phyloP scores from a whole-genome alignment of 2,888 invertebrate species.

The Corbicula japonica region DNA sequence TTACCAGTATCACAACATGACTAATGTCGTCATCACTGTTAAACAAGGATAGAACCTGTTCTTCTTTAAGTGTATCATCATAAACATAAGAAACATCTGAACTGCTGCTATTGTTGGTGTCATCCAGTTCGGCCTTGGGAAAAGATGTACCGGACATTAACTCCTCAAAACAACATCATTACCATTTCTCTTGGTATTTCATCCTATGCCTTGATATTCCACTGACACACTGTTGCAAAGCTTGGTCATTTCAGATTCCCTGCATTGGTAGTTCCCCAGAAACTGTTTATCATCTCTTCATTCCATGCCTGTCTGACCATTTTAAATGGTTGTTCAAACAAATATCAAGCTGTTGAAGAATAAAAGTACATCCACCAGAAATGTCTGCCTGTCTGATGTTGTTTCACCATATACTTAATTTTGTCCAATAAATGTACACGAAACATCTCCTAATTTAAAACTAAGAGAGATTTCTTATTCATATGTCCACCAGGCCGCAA shows the following conservation, averaged over 20 bases:
- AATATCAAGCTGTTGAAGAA: conserved; percentile 23
- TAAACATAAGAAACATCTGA: too few species aligned
- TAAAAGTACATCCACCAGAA: conserved; percentile 24
- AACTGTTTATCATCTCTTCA: neutral
- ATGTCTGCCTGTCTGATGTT: conserved; percentile 14
- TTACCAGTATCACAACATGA: too few species aligned
- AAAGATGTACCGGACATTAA: too few species aligned
- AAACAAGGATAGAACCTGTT: too few species aligned
- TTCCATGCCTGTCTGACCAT: neutral
- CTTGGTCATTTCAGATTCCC: conserved; percentile 9
- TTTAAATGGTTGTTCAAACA: conserved; percentile 13
- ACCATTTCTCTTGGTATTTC: conserved; percentile 18
- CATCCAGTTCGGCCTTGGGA: too few species aligned
- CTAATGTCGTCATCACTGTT: too few species aligned
- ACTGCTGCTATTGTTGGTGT: too few species aligned
- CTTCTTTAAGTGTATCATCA: too few species aligned
- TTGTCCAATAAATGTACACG: conserved; percentile 8
- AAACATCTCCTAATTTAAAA: conserved; percentile 46
- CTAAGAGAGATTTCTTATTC: conserved; percentile 16
- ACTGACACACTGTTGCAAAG: conserved; percentile 2
- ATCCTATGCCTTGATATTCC: conserved; percentile 2
- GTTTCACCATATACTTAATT: neutral
- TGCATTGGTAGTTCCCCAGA: neutral
- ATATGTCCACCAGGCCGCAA: conserved; percentile 28
- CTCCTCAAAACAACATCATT: conserved; percentile 3